Evolutionary conservation across 2,888 invertebrate species (phyloP).

Genomic region (Pristionchus arcanus): DNA sequence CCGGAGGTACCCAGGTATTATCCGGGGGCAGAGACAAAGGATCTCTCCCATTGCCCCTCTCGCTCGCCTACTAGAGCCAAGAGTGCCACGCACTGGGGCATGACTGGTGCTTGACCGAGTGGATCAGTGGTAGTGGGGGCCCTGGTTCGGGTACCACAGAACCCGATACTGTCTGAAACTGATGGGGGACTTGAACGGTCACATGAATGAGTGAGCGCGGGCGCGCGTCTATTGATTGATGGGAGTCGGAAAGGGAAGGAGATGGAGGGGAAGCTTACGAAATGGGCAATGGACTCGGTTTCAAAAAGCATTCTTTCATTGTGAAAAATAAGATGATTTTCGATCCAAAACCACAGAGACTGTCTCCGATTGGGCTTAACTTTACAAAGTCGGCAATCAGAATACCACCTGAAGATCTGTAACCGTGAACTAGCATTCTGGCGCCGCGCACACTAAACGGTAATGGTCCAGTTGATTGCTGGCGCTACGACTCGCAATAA

Average conservation of each 20-base stretch:
- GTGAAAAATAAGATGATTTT: too few relatives aligned
- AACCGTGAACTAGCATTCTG: neutral
- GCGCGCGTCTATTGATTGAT: slow-evolving; percentile 34
- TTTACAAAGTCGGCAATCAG: too few relatives aligned
- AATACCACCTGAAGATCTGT: neutral
- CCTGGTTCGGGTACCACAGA: neutral
- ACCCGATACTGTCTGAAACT: neutral
- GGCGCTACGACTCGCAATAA: slow-evolving; percentile 17
- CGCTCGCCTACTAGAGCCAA: neutral
- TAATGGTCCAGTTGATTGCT: neutral
- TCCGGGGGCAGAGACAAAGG: neutral
- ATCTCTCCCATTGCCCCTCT: neutral
- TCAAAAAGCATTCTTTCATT: neutral
- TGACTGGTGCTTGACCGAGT: slow-evolving; percentile 30
- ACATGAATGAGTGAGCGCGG: neutral
- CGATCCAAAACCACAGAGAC: too few relatives aligned
- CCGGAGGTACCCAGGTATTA: slow-evolving; percentile 8
- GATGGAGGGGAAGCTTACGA: slow-evolving; percentile 29
- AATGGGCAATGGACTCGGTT: neutral
- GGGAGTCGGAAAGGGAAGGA: slow-evolving; percentile 8
- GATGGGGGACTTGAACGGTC: neutral
- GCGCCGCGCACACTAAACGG: neutral
- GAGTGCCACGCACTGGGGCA: neutral
- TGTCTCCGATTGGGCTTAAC: too few relatives aligned
- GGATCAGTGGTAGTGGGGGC: neutral